phyloP scores from a whole-genome alignment of 2,888 invertebrate species.

The Pandemis corylana region DNA sequence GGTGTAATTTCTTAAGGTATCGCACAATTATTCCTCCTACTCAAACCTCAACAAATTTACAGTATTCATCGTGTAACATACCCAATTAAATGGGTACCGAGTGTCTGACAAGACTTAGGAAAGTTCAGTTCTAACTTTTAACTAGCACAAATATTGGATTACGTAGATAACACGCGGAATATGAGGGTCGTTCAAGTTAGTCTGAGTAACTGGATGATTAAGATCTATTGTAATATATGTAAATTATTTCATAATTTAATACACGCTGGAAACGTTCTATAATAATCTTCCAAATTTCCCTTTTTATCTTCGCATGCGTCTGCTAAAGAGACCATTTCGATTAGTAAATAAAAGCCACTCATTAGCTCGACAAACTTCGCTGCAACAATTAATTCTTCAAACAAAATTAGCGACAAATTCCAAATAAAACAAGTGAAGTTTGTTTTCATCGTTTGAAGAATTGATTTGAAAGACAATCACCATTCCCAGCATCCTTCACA shows the following conservation, averaged over 20 bases:
- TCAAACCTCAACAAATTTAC: background rate
- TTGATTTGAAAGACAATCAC: conserved; percentile 62
- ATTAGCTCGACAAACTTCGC: background rate
- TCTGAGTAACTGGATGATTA: background rate
- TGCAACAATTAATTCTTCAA: conserved; percentile 28
- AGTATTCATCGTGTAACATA: background rate
- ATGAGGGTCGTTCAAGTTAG: background rate
- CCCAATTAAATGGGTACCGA: background rate
- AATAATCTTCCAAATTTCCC: background rate
- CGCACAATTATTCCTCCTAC: background rate
- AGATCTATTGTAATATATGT: background rate
- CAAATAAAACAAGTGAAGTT: conserved; percentile 39
- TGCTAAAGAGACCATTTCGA: background rate
- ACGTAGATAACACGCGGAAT: background rate
- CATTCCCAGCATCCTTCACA: conserved; percentile 58
- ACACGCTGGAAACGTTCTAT: too few species aligned
- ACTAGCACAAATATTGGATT: conserved; percentile 4
- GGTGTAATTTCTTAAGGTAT: background rate
- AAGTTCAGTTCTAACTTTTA: background rate
- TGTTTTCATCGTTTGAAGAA: conserved; percentile 41
- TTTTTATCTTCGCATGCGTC: background rate
- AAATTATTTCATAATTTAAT: background rate
- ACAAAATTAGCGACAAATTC: conserved; percentile 33
- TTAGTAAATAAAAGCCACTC: background rate
- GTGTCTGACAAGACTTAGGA: background rate